Base-by-base conservation (phyloP, 2,113 vertebrate species). In the Melanerpes formicivorus region DNA sequence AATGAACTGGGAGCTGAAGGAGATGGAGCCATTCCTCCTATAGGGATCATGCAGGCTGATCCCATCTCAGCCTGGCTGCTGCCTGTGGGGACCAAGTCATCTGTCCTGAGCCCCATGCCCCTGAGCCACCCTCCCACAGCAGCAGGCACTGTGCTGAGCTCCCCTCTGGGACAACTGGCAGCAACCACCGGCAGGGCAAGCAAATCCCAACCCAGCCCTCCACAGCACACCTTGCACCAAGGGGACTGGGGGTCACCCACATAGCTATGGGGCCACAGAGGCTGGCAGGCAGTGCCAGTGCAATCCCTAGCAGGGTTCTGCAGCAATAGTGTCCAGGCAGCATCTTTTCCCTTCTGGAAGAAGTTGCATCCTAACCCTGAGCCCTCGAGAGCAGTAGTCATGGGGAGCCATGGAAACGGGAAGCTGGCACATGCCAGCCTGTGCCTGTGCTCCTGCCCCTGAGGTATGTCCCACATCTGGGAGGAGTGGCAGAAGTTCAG, bases 361-460 rank as follows among this genome's bases (percentile, higher is more conserved):
- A 8, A 74, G 76, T 80, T 1, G 0, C 60, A 54, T 88, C 69
- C 83, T 91, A 77, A 91, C 90, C 83, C 69, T 5, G 5, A 78
- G 71, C 81, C 74, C 81, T 50, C 8, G 8, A 92, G 92, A 95
- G 66, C 85, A 79, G 54, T 18, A 92, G 60, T 21, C 9, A 2
- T 0, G 8, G 80, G 80, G 86, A 96, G 90, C 65, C 76, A 85
- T 94, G 94, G 94, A 93, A 93, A 93, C 42, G 3, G 55, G 77
- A 2, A 2, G 52, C 86, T 50, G 90, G 72, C 27, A 4, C 2
- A 8, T 91, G 90, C 48, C 72, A 37, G 82, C 3, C 1, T 63
- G 82, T 34, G 88, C 72, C 56, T 54, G 64, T 10, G 7, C 80
- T 91, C 80, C 54, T 59, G 82, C 46, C 88, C 72, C 65, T 88